These are phyloP conservation scores for Celastrina argiolus DNA, from an alignment of 2,888 invertebrate genomes.

Conservation along the genomic window DNA sequence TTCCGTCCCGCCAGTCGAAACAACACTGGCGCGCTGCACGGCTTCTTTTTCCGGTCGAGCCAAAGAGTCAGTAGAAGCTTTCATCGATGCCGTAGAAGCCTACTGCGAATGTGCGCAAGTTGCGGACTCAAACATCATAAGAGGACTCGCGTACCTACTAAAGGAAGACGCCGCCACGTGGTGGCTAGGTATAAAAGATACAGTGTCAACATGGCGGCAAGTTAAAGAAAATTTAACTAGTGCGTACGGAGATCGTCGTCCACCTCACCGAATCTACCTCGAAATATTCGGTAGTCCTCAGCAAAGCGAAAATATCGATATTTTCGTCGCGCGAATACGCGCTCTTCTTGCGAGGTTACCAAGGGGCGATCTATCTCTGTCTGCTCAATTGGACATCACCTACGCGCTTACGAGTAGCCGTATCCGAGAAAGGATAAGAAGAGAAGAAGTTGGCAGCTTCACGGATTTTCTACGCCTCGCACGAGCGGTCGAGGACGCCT, in stretches of 20 bases:
- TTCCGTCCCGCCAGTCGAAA: too few relatives aligned
- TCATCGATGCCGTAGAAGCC: neutral
- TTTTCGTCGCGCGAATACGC: constrained; percentile 2
- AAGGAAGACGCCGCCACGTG: constrained; percentile 12
- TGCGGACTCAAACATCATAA: neutral
- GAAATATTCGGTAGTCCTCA: constrained; percentile 16
- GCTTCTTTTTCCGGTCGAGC: too few relatives aligned
- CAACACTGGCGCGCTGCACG: too few relatives aligned
- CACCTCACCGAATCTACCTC: neutral
- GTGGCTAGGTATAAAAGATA: constrained; percentile 19
- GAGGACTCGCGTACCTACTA: constrained; percentile 7
- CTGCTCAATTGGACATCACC: neutral
- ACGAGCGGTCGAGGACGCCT: neutral
- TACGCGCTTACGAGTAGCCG: neutral
- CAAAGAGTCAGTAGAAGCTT: neutral
- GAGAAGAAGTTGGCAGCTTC: too few relatives aligned
- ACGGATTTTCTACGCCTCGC: neutral
- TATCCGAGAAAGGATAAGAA: neutral
- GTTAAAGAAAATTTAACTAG: neutral
- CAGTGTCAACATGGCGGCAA: neutral
- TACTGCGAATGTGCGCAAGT: neutral
- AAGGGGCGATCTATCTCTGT: too few relatives aligned
- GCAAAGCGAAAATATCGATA: constrained; percentile 8
- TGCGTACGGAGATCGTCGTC: constrained; percentile 10
- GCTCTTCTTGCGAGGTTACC: neutral